Percentiles rank a stretch among this genome's conserved stretches.
These are phyloP conservation scores for Caenorhabditis parvicauda DNA, from an alignment of 2,888 invertebrate genomes.

Conservation along the genomic window DNA sequence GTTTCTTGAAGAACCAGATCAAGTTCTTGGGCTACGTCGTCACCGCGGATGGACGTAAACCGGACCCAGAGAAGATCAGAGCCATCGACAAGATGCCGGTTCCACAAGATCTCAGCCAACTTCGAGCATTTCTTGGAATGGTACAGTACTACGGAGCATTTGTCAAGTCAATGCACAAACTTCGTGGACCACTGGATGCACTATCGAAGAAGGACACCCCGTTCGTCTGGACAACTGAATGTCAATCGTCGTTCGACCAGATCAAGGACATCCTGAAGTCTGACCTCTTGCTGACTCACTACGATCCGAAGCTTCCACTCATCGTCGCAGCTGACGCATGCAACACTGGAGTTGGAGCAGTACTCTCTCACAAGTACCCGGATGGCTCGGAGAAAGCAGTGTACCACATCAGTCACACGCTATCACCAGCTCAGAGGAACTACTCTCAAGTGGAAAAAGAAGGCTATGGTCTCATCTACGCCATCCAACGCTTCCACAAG, in stretches of 20 bases:
- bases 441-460: conserved; percentile 52
- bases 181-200: too few relatives aligned
- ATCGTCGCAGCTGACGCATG: conserved; percentile 64
- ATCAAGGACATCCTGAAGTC: conserved; percentile 4
- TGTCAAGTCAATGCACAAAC: too few relatives aligned
- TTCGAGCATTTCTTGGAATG: too few relatives aligned
- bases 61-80: too few relatives aligned
- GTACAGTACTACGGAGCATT: too few relatives aligned
- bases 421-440: conserved; percentile 29
- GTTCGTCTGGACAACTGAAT: conserved; percentile 21
- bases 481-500: conserved; percentile 63
- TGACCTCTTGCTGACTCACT: conserved; percentile 51
- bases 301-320: conserved; percentile 51
- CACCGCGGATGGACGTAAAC: too few relatives aligned
- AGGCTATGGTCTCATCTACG: too few relatives aligned
- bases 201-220: too few relatives aligned
- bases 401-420: conserved; percentile 21
- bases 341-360: conserved; percentile 58
- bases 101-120: too few relatives aligned
- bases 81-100: too few relatives aligned
- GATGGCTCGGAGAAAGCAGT: conserved; percentile 46
- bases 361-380: conserved; percentile 37
- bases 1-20: too few relatives aligned
- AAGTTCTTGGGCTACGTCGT: too few relatives aligned
- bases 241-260: conserved; percentile 10